A percentile compares a stretch with the other conserved stretches of the same genome.
These are phyloP conservation scores for Allenopithecus nigroviridis DNA, from an alignment of 2,797 vertebrate species.

Conservation along the genomic window DNA sequence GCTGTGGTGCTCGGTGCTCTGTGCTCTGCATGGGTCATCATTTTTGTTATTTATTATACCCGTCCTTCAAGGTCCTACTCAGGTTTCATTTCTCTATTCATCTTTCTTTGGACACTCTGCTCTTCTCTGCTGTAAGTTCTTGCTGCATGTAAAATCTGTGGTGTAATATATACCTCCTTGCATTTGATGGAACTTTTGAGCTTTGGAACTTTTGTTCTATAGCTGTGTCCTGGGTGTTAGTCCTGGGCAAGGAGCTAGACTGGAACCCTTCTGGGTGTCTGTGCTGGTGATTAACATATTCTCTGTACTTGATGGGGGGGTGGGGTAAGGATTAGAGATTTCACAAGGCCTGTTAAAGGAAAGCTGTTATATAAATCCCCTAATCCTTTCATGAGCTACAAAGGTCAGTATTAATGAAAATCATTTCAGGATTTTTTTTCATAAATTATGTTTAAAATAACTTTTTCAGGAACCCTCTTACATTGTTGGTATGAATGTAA, in stretches of 20 bases:
- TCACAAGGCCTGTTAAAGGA: slow-evolving; percentile 10
- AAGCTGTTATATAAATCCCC: slow-evolving; percentile 17
- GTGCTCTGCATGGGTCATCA: rapidly evolving
- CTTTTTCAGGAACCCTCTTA: background rate
- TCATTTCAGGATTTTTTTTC: slow-evolving; percentile 43
- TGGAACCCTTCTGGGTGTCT: background rate
- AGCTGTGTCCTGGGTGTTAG: slow-evolving; percentile 10
- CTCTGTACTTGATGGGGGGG: background rate
- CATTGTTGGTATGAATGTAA: background rate
- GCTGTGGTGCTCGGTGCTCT: background rate
- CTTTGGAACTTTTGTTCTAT: background rate
- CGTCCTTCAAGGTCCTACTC: background rate
- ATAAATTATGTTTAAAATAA: slow-evolving; percentile 45
- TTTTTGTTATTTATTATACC: background rate
- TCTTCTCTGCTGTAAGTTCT: background rate
- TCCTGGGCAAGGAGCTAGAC: background rate
- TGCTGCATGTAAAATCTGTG: background rate
- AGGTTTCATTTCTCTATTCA: background rate
- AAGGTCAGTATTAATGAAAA: slow-evolving; percentile 58
- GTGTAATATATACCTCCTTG: background rate
- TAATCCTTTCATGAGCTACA: slow-evolving; percentile 7
- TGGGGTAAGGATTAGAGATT: background rate
- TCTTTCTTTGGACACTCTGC: background rate
- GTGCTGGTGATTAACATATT: slow-evolving; percentile 33
- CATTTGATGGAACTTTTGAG: background rate